phyloP scores from a whole-genome alignment of 2,113 vertebrate genomes.

The Syrmaticus mikado region DNA sequence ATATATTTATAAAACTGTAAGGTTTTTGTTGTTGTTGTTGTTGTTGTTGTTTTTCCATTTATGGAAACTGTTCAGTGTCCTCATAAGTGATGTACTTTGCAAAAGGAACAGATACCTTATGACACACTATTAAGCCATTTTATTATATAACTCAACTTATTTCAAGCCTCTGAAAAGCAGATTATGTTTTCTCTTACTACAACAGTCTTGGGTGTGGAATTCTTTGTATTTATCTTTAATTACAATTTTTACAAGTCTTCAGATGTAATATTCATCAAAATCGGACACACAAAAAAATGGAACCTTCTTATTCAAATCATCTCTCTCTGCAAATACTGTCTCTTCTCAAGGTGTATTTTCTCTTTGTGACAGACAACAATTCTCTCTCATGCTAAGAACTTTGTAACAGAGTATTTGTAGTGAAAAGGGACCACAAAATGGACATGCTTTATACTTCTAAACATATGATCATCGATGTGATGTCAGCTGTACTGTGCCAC shows the following conservation, averaged over 20 bases:
- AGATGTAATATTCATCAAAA: background rate
- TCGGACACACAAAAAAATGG: background rate
- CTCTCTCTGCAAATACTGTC: background rate
- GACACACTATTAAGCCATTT: background rate
- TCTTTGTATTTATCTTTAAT: background rate
- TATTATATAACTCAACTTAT: background rate
- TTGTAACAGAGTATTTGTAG: background rate
- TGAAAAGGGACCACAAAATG: background rate
- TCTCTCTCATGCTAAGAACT: background rate
- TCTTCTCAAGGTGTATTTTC: background rate
- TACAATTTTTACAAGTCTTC: background rate
- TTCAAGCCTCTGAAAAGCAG: background rate
- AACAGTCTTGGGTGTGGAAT: background rate
- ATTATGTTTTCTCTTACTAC: background rate
- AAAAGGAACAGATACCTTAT: background rate
- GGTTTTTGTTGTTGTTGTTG: background rate
- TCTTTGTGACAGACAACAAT: background rate
- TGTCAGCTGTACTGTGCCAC: background rate
- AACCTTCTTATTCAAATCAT: background rate
- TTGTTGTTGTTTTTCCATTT: background rate
- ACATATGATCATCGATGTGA: rapidly evolving
- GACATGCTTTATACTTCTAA: background rate
- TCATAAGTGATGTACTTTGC: background rate
- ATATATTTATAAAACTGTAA: background rate
- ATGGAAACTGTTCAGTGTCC: background rate